Evolutionary conservation across 2,113 vertebrate genomes (phyloP).

Genomic region (Thymallus thymallus): DNA sequence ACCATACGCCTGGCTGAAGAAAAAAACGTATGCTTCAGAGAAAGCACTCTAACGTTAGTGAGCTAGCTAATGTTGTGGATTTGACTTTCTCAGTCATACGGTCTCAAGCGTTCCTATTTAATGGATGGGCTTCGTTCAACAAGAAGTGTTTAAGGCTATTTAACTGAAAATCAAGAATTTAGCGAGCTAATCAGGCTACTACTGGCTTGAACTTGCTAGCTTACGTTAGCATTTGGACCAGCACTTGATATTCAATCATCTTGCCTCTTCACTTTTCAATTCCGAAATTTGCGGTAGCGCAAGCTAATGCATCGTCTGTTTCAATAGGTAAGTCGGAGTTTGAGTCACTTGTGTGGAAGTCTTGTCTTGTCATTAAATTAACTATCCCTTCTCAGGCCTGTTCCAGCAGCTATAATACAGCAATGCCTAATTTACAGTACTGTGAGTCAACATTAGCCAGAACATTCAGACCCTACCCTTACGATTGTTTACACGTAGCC

Average conservation of each 20-base stretch:
- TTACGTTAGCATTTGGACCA: not conserved
- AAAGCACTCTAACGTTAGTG: not conserved
- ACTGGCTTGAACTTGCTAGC: not conserved
- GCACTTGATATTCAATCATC: not conserved
- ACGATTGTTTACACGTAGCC: too few species aligned
- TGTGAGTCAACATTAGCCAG: not conserved
- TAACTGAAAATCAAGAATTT: not conserved
- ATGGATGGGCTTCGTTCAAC: not conserved
- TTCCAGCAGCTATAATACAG: not conserved
- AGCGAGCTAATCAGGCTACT: not conserved
- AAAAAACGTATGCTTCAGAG: not conserved
- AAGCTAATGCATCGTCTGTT: not conserved
- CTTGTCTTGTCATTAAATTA: not conserved
- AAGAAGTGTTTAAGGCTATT: not conserved
- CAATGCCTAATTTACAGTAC: not conserved
- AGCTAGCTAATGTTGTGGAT: not conserved
- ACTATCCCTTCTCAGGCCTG: not conserved
- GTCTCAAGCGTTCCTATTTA: too few species aligned
- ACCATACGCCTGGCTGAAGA: not conserved
- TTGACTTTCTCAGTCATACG: too few species aligned
- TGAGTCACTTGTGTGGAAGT: not conserved
- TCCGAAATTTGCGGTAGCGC: not conserved
- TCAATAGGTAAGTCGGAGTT: not conserved
- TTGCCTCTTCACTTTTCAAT: not conserved
- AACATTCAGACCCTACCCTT: not conserved